Base-by-base conservation (phyloP, 2,888 invertebrate species). In the Melinaea menophilus region DNA sequence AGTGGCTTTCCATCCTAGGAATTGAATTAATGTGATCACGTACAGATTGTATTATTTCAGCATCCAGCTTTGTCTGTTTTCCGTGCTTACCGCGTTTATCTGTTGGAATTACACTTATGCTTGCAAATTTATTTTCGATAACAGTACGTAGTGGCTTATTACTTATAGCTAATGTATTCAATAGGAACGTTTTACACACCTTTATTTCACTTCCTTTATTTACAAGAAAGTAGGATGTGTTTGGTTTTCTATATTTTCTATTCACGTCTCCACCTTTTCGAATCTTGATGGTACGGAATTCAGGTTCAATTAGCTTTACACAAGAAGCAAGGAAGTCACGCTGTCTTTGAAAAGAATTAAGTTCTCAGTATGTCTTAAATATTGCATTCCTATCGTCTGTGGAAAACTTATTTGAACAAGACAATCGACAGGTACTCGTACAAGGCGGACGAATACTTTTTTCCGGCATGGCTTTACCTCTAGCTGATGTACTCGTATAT, bases 151-250 rank as follows among this genome's bases (percentile, higher is more conserved):
- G 22, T 22, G 22, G 22, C 22, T 22, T 22, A 22, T 22, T 22
- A 22, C 22, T 22, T 22, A 22, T 22, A 22, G 22, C 22, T 22
- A 22, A 22, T 22, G 22, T 22, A 22, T 22, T 22, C 22, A 22
- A 22, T 61, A 69, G 61, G 58, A 70, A 70, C 4, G 56, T 62
- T 58, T 70, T 70, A 33, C 70, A 70, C 59, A 67, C 64, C 61
- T 64, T 67, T 64, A 57, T 59, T 65, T 63, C 63, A 5, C 7
- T 66, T 11, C 66, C 62, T 55, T 66, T 57, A 59, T 59, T 66
- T 48, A 66, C 31, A 63, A 66, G 61, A 63, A 22, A 58, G 55
- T 46, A 58, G 46, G 46, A 22, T 33, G 54, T 46, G 62, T 62
- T 62, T 34, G 61, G 47, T 51, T 61, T 61, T 61, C 61, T 56